Evolutionary conservation across 2,797 vertebrate species (phyloP), one percentile per base, ranked within the genome.

Genomic region (Leptoclinus maculatus): DNA sequence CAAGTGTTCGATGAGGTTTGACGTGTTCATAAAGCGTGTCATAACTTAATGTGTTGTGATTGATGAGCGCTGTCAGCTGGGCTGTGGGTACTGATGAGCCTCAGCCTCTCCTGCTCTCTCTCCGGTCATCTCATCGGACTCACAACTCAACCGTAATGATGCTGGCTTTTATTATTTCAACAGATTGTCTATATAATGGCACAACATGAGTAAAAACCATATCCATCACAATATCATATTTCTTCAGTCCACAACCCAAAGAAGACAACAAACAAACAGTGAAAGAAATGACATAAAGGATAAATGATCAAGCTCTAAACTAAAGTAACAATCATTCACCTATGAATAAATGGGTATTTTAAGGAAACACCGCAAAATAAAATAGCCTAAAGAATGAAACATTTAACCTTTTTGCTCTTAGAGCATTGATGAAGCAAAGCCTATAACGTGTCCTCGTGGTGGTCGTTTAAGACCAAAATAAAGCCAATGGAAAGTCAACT

Each of bases 11-110:
- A 29, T 29, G 29, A 29, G 29, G 29, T 29, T 29, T 29, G 29
- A 29, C 29, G 29, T 29, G 3, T 29, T 29, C 3, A 29, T 29
- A 4, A 56, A 73, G 64, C 21, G 27, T 29, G 3, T 11, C 11
- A 60, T 64, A 32, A 64, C 71, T 81, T 0, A 49, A 32, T 67
- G 51, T 65, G 11, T 66, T 59, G 21, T 83, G 80, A 75, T 80
- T 69, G 21, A 80, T 72, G 67, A 66, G 47, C n/a, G 0, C 54
- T 76, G 56, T 57, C 56, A 57, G 29, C 12, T 41, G 39, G 13
- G 13, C 8, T 34, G 53, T 56, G 53, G 17, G 29, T 19, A 57
- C 54, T 57, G 58, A 8, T 14, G 32, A 38, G 58, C 34, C 21
- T 10, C 32, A n/a, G 2, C n/a, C n/a, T 23, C 34, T 23, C 34